These are phyloP conservation scores for Rhimphoctona megacephalus DNA, from an alignment of 2,888 invertebrate species.

Conservation along the genomic window DNA sequence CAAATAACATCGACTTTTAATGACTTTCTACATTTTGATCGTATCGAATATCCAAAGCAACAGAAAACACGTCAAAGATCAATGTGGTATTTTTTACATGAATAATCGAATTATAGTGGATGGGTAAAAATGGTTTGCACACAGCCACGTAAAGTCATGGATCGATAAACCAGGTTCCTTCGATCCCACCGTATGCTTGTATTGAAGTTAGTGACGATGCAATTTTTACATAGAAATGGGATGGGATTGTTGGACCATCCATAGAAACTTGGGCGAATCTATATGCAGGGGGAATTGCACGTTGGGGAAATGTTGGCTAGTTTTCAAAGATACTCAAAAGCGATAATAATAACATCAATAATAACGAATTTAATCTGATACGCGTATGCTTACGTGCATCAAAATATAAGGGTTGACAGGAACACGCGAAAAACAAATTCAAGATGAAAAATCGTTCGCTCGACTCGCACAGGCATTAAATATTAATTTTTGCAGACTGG, in stretches of 20 bases:
- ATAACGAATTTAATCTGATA: conserved; percentile 3
- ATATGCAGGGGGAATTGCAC: conserved; percentile 19
- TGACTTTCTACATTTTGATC: background rate
- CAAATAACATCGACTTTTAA: background rate
- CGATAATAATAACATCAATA: conserved; percentile 34
- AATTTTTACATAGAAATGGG: background rate
- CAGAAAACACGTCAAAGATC: background rate
- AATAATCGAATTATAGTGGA: too few species aligned
- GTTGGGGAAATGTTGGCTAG: conserved; percentile 40
- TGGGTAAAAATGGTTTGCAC: background rate
- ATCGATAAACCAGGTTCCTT: background rate
- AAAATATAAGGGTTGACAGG: background rate
- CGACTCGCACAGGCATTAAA: background rate
- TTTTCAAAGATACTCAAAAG: conserved; percentile 23
- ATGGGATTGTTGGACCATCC: background rate
- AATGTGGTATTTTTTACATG: too few species aligned
- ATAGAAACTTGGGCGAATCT: conserved; percentile 23
- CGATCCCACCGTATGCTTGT: background rate
- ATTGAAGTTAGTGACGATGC: background rate
- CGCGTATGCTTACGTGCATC: background rate
- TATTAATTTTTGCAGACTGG: background rate
- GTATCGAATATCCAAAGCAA: background rate
- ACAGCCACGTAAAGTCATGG: background rate
- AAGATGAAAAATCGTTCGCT: conserved; percentile 4
- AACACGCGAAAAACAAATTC: conserved; percentile 7